Evolutionary conservation across 2,113 vertebrate genomes (phyloP).

Genomic region (Engystomops pustulosus): DNA sequence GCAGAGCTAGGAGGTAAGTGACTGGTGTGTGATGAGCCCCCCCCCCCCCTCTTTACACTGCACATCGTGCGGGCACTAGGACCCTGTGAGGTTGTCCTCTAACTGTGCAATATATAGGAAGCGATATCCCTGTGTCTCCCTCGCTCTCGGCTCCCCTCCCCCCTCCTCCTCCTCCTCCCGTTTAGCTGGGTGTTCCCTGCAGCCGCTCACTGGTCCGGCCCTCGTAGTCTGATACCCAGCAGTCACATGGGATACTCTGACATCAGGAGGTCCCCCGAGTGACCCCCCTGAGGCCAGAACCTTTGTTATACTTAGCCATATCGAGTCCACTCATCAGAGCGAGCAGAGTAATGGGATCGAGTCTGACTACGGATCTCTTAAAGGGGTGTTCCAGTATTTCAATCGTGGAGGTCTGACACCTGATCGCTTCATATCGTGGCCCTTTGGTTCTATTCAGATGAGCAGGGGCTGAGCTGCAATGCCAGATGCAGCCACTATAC

Average conservation of each 20-base stretch:
- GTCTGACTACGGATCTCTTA: too few relatives aligned
- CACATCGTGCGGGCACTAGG: background rate
- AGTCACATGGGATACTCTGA: background rate
- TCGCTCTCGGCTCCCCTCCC: background rate
- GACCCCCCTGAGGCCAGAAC: too few relatives aligned
- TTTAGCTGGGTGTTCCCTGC: background rate
- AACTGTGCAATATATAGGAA: background rate
- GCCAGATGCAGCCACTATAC: too few relatives aligned
- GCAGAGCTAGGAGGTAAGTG: background rate
- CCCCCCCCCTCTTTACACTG: background rate
- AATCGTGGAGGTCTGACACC: too few relatives aligned
- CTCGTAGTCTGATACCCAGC: background rate
- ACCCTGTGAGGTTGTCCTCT: background rate
- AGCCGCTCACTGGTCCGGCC: background rate
- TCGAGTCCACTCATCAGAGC: too few relatives aligned
- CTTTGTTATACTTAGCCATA: too few relatives aligned
- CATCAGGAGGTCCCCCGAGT: background rate
- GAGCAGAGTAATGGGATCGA: too few relatives aligned
- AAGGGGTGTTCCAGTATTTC: too few relatives aligned
- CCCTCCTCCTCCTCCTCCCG: background rate
- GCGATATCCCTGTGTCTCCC: background rate
- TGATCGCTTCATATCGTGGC: too few relatives aligned
- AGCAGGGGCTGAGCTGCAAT: too few relatives aligned
- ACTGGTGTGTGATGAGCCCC: background rate
- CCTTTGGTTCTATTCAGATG: too few relatives aligned